Base-by-base conservation (phyloP, 2,113 vertebrate genomes). In the Pogona vitticeps region DNA sequence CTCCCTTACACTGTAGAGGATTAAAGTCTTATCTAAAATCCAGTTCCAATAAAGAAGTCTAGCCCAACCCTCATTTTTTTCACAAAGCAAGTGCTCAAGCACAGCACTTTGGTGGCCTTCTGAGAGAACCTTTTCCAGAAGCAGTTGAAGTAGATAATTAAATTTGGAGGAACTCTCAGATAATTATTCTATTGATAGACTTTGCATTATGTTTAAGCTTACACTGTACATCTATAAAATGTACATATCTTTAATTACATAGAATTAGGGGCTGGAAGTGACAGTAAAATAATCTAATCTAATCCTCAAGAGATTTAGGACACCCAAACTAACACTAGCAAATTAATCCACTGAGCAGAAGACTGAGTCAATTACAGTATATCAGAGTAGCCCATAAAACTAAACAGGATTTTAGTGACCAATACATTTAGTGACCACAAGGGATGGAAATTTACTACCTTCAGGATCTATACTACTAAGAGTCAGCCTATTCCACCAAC, bases 211-310 rank as follows among this genome's bases (percentile, higher is more conserved):
- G 56, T 58, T 80, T 86, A 86, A 73, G 46, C 40, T 77, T 80
- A 52, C 68, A 36, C 78, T 86, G 77, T 17, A 21, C 59, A 59
- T 73, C 78, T 80, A 63, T 36, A 65, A 73, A 80, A 59, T 46
- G 70, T 46, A 80, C 59, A 63, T 61, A 72, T 31, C 58, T 72
- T 86, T 86, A 86, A 86, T 86, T 86, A 80, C 42, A 46, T 61
- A 72, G 77, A 80, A 86, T 75, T 81, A 81, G 21, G 38, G 56
- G 31, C 85, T 86, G 67, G 58, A 73, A 81, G 38, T 80, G 77
- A 73, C 56, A 86, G 58, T 65, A 65, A 80, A 86, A 73, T 86
- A 86, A 86, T 86, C 85, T 86, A 86, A 86, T 86, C 77, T 86
- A 86, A 86, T 86, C 85, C 85, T 86, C 17, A 40, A n/a, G 38